Percentiles rank a stretch among this genome's conserved stretches.
Evolutionary conservation across 2,797 vertebrate genomes (phyloP).

Genomic region (Etheostoma perlongum): DNA sequence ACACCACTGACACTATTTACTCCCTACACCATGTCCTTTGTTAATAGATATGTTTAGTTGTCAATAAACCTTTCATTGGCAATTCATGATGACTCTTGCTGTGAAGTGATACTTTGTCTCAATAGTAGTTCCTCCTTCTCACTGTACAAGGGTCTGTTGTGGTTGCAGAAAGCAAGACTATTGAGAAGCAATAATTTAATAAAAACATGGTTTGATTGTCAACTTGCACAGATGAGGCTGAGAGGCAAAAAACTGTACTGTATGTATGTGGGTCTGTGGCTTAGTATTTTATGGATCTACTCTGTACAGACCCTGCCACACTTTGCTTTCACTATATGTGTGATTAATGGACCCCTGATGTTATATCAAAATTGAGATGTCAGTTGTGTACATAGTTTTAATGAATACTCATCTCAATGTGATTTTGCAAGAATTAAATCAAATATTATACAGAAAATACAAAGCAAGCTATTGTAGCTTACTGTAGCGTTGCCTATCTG

Average conservation of each 20-base stretch:
- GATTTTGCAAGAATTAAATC: too few relatives aligned
- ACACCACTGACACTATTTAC: too few relatives aligned
- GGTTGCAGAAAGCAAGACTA: slow-evolving; percentile 3
- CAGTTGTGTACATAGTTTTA: background rate
- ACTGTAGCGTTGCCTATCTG: slow-evolving; percentile 16
- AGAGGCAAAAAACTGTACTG: background rate
- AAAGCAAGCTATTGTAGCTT: background rate
- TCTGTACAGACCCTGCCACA: background rate
- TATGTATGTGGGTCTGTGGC: too few relatives aligned
- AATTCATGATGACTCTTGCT: background rate
- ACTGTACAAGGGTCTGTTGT: background rate
- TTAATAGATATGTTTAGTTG: too few relatives aligned
- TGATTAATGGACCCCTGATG: background rate
- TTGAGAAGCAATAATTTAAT: background rate
- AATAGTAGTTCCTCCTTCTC: background rate
- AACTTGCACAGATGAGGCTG: background rate
- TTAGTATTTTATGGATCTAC: background rate
- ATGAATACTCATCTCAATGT: background rate
- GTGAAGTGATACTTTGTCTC: background rate
- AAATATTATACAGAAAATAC: too few relatives aligned
- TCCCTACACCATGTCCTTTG: too few relatives aligned
- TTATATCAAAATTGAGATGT: background rate
- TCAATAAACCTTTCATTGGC: too few relatives aligned
- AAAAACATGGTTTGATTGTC: background rate
- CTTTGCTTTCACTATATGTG: background rate